Evolutionary conservation across 2,888 invertebrate species (phyloP).

Genomic region (Epinotia ramella): DNA sequence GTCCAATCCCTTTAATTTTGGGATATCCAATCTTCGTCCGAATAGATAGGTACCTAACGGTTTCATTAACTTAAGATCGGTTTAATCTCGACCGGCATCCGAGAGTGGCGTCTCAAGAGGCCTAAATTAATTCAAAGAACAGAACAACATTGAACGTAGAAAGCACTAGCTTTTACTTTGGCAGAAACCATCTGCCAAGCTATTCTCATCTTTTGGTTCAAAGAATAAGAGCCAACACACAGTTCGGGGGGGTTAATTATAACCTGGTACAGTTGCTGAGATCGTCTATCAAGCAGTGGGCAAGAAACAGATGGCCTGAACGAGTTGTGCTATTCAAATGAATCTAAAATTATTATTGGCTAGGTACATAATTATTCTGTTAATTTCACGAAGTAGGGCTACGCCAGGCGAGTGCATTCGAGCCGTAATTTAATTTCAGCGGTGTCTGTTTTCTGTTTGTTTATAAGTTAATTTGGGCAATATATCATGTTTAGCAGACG

Average conservation of each 20-base stretch:
- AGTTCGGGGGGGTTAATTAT: constrained; percentile 28
- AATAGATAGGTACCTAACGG: constrained; percentile 61
- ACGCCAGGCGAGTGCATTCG: constrained; percentile 21
- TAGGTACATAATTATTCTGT: constrained; percentile 69
- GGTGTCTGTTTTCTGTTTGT: constrained; percentile 37
- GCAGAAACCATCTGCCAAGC: constrained; percentile 30
- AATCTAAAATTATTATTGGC: constrained; percentile 69
- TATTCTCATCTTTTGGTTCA: constrained; percentile 53
- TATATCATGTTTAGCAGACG: constrained; percentile 11
- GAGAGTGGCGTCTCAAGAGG: constrained; percentile 73
- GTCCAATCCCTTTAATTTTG: constrained; percentile 44
- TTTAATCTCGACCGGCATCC: constrained; percentile 72
- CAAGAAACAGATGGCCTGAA: constrained; percentile 79
- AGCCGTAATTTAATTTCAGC: constrained; percentile 30
- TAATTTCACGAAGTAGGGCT: constrained; percentile 58
- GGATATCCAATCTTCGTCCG: constrained; percentile 47
- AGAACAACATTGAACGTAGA: constrained; percentile 64
- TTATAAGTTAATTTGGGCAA: constrained; percentile 30
- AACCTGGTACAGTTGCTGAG: constrained; percentile 54
- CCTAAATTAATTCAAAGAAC: constrained; percentile 81
- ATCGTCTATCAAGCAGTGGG: constrained; percentile 65
- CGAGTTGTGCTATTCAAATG: constrained; percentile 70
- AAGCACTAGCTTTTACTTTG: constrained; percentile 39
- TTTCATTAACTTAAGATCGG: constrained; percentile 75
- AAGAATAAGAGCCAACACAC: constrained; percentile 46